phyloP scores from a whole-genome alignment of 1,140 invertebrate species.

The Bursaphelenchus mucronatus region DNA sequence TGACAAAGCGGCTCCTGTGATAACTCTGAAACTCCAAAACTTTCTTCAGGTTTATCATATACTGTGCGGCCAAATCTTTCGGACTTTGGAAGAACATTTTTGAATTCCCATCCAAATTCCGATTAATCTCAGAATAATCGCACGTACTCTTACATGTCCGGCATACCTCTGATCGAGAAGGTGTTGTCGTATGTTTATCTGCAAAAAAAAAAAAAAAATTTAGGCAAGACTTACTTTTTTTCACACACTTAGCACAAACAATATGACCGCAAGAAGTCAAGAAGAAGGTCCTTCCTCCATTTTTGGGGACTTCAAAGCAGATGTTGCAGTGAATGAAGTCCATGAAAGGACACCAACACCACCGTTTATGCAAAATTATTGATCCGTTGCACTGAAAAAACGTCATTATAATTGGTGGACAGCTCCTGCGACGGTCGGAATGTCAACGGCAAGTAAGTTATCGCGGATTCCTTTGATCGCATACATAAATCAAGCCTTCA shows the following conservation, averaged over 20 bases:
- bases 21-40: slow-evolving; percentile 23
- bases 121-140: slow-evolving; percentile 16
- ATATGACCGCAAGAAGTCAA: slow-evolving; percentile 23
- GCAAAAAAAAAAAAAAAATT: background rate
- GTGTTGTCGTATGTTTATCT: slow-evolving; percentile 1
- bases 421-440: background rate
- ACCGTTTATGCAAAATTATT: background rate
- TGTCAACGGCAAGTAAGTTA: too few species aligned
- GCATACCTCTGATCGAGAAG: slow-evolving; percentile 13
- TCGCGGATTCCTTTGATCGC: too few species aligned
- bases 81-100: slow-evolving; percentile 21
- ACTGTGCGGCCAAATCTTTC: slow-evolving; percentile 8
- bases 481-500: too few species aligned
- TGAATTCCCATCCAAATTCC: slow-evolving; percentile 12
- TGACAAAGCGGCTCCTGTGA: slow-evolving; percentile 6
- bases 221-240: slow-evolving; percentile 16
- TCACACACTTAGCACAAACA: slow-evolving; percentile 13
- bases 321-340: slow-evolving; percentile 24
- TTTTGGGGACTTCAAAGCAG: slow-evolving; percentile 11
- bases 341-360: background rate
- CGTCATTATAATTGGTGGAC: background rate
- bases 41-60: slow-evolving; percentile 7
- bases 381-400: background rate
- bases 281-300: slow-evolving; percentile 15
- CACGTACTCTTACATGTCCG: slow-evolving; percentile 1